Evolutionary conservation across 2,888 invertebrate genomes (phyloP), one percentile per base, ranked within the genome.

Genomic region (Ceratothoa steindachneri): DNA sequence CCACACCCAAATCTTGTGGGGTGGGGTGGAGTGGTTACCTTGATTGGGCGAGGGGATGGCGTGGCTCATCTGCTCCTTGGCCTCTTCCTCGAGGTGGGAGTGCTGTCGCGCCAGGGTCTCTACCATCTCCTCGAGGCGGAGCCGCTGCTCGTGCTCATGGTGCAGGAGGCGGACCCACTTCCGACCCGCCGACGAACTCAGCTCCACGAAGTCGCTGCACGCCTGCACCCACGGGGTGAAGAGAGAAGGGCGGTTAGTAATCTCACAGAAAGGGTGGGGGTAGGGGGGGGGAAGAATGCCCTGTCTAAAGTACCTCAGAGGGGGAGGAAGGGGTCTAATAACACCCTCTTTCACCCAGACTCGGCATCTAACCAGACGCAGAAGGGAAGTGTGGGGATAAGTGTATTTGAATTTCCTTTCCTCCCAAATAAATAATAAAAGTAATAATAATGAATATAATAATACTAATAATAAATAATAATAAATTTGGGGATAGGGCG

Each of bases 71-170:
- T 76, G 80, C 67, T 83, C 81, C 76, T 85, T 85, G 24, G 94
- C 95, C 1, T 95, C 95, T 85, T 95, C 92, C 86, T 99, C 99
- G 80, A 99, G 87, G 82, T 92, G 92, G 73, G 96, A 95, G 85
- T 97, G 98, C 84, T 99, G 99, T 81, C 95, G 89, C 15, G 99
- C 99, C 78, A 99, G 88, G 82, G 97, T 96, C 84, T 99, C 98
- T 19, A 99, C 95, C 87, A 99, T 94, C 83, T 97, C 97, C 83
- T 97, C 95, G 80, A 97, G 87, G 66, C 95, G 89, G 84, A 91
- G 88, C 82, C 96, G 90, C 85, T 97, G 96, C 81, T 97, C 96
- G 27, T 97, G 90, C 84, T 99, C 97, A 85, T 95, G 93, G 81
- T 96, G 93, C 80, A 98, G 86, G 84, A 95, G 89, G 81, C 93